Evolutionary conservation across 2,888 invertebrate genomes (phyloP), one percentile per base, ranked within the genome.

Genomic region (Lasioglossum lativentre): DNA sequence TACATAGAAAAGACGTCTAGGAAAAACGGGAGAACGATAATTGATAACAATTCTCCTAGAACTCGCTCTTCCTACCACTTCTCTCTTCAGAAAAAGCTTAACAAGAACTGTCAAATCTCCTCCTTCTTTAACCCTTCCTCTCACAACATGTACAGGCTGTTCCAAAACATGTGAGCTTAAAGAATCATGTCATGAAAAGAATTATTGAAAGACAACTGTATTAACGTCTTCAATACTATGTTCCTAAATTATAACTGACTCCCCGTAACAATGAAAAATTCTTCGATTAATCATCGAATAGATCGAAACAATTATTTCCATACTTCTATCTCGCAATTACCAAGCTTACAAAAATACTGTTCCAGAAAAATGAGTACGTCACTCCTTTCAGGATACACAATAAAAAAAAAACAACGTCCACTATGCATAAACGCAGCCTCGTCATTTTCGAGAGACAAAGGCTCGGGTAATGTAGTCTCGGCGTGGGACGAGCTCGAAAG

Each of bases 41-140:
- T 81, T 81, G 30, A 42, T 27, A 27, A 52, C 56, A n/a, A 75
- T 73, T 63, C 42, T 47, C 63, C 16, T 16, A 63, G 30, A 30
- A 30, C 16, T 63, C 63, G 30, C 30, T 63, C 30, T 63, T 34
- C n/a, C 40, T 47, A n/a, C 38, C 42, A 16, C 27, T 27, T 40
- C 34, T 30, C 16, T 0, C 16, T 6, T 6, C 30, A 6, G 5
- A 30, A 30, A 63, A 63, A 63, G 6, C 56, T 8, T 56, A 56
- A 56, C 56, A n/a, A 56, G n/a, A 56, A 56, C 56, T n/a, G 56
- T 56, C 56, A 56, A 56, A 56, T 56, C 10, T 56, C 4, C 56
- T 56, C 3, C 3, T n/a, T n/a, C 56, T 56, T 10, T n/a, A 23
- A n/a, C 10, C 4, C 3, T 56, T 56, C 10, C 3, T 56, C 10